phyloP scores from a whole-genome alignment of 2,113 vertebrate species.

The Anoplopoma fimbria region DNA sequence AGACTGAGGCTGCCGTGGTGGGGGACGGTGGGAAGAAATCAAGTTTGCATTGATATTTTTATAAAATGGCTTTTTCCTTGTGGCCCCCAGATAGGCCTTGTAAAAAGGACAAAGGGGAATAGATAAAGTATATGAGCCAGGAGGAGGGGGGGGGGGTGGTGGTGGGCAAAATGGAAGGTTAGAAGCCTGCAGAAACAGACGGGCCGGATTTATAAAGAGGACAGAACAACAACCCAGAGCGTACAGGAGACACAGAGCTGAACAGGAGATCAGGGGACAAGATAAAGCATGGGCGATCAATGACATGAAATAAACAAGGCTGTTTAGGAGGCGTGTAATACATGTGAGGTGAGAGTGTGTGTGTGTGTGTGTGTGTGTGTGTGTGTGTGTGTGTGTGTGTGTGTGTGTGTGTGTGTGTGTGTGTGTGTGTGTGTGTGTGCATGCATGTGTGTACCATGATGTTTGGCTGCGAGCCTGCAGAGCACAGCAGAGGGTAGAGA shows the following conservation, averaged over 20 bases:
- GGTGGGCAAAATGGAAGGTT: conserved; percentile 8
- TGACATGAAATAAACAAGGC: conserved; percentile 67
- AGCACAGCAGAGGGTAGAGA: conserved; percentile 60
- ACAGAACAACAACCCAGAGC: conserved; percentile 66
- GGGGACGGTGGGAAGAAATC: conserved; percentile 68
- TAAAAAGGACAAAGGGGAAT: conserved; percentile 72
- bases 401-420: conserved; percentile 26
- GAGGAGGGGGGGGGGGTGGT: not conserved
- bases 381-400: conserved; percentile 24
- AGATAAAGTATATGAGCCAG: conserved; percentile 60
- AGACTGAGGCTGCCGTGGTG: conserved; percentile 45
- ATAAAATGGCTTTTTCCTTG: conserved; percentile 79
- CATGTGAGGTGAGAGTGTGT: conserved; percentile 37
- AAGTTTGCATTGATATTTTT: conserved; percentile 86
- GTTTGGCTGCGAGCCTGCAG: conserved; percentile 63
- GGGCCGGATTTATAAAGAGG: conserved; percentile 59
- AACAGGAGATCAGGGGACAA: conserved; percentile 56
- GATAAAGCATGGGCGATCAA: conserved; percentile 69
- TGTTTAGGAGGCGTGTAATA: conserved; percentile 37
- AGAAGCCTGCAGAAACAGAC: conserved; percentile 48
- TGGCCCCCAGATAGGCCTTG: conserved; percentile 60
- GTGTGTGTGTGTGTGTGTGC: conserved; percentile 27
- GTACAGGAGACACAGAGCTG: conserved; percentile 47
- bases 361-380: conserved; percentile 24
- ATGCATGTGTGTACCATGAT: conserved; percentile 25